Evolutionary conservation across 2,797 vertebrate species (phyloP), one percentile per base, ranked within the genome.

Genomic region (Darevskia nairensis): DNA sequence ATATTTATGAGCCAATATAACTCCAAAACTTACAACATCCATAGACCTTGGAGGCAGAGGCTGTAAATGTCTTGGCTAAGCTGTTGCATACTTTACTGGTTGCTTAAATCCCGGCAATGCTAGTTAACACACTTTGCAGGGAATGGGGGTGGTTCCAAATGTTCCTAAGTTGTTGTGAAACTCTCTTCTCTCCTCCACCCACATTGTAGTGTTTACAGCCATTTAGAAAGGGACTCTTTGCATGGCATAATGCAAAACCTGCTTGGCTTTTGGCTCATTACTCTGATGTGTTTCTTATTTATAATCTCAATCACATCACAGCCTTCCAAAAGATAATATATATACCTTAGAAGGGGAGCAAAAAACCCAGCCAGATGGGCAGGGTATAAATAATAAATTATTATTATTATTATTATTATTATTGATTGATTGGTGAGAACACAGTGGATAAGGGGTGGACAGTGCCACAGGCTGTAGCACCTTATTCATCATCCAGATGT

Each of bases 151-250:
- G 50, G 50, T 82, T 88, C 59, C 78, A 90, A 2, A 39, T 59
- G 19, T 32, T 89, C 41, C 8, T 39, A 87, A 61, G 68, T 91
- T 89, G 0, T 0, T 71, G 87, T 80, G 35, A 83, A 91, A 86
- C 32, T 80, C 17, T 7, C 21, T 8, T 86, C 89, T 32, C 50
- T 55, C 50, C 50, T 55, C 50, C 50, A 55, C 50, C 50, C 82
- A 25, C 27, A 27, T 21, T 66, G 23, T 4, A 72, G 3, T 50
- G 44, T 32, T 50, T 83, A 10, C 10, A 71, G 27, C 17, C n/a
- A 46, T 89, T 90, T 59, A 86, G 19, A 83, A 72, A 85, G 74
- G 82, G 90, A 78, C 81, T 76, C 3, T 64, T 25, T 74, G 85
- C 90, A 59, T 77, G 6, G 39, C 25, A 1, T 78, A 80, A 44